These are phyloP conservation scores for Tineola bisselliella DNA, from an alignment of 2,888 invertebrate genomes.

Conservation along the genomic window DNA sequence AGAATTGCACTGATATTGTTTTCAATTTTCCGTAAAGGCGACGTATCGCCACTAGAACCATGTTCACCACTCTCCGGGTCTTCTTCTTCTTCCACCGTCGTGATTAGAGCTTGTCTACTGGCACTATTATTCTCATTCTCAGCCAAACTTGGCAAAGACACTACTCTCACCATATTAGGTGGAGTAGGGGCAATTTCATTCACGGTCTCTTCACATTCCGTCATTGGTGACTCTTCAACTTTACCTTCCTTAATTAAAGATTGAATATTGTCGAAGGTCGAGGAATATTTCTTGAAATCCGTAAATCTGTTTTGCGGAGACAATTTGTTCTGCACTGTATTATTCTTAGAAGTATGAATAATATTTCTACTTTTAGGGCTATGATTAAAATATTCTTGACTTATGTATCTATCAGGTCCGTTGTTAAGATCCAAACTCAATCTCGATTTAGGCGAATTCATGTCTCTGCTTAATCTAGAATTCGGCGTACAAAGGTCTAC, in stretches of 20 bases:
- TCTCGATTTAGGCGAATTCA: constrained; percentile 69
- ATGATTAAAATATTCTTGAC: constrained; percentile 54
- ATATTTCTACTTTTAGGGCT: constrained; percentile 60
- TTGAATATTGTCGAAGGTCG: constrained; percentile 81
- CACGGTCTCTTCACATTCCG: constrained; percentile 68
- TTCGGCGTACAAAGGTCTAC: constrained; percentile 73
- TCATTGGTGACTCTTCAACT: constrained; percentile 59
- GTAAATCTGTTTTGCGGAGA: constrained; percentile 67
- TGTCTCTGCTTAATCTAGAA: constrained; percentile 66
- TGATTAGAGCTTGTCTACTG: constrained; percentile 72
- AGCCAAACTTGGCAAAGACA: constrained; percentile 73
- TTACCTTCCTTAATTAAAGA: constrained; percentile 77
- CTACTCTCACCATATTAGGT: constrained; percentile 73
- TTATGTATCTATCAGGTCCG: constrained; percentile 53
- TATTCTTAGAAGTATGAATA: constrained; percentile 32
- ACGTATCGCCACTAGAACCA: constrained; percentile 71
- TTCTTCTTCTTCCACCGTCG: constrained; percentile 78
- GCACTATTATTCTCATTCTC: constrained; percentile 60
- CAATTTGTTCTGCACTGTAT: constrained; percentile 48
- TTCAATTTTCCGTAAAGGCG: constrained; percentile 76
- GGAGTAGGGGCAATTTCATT: constrained; percentile 71
- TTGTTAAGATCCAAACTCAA: constrained; percentile 71
- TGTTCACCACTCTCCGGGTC: constrained; percentile 66
- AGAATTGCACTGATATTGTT: constrained; percentile 77
- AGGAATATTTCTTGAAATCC: constrained; percentile 77